Percentiles rank a stretch among this genome's conserved stretches.
These are phyloP conservation scores for Thecophora atra DNA, from an alignment of 2,888 invertebrate species.

Conservation along the genomic window DNA sequence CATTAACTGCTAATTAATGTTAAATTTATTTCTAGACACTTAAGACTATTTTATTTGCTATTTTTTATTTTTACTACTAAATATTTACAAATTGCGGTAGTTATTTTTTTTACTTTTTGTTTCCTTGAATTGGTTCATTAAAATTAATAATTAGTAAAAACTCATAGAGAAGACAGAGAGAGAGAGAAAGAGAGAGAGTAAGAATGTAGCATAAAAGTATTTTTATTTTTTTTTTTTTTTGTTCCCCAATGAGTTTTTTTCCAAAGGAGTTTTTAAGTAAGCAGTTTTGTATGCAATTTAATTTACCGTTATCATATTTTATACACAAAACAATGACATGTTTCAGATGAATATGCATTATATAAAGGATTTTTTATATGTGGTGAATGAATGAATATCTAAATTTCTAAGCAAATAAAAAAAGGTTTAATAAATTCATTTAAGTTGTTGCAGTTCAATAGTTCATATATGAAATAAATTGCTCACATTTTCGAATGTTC, in stretches of 20 bases:
- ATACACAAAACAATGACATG: too few species aligned
- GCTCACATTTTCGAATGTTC: background rate
- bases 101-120: constrained; percentile 7
- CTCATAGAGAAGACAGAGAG: background rate
- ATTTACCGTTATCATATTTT: too few species aligned
- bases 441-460: background rate
- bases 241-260: too few species aligned
- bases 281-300: too few species aligned
- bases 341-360: too few species aligned
- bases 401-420: background rate
- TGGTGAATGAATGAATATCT: background rate
- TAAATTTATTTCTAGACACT: constrained; percentile 6
- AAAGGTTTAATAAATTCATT: background rate
- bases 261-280: background rate
- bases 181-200: background rate
- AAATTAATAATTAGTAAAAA: constrained; percentile 1
- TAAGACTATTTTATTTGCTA: background rate
- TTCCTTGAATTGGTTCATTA: background rate
- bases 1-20: background rate
- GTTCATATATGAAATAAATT: background rate
- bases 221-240: background rate
- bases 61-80: background rate
- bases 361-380: background rate
- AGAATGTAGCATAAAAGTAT: background rate
- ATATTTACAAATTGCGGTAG: constrained; percentile 4